Conservation (phyloP, 2,113 vertebrate species). For the Neomonachus schauinslandi region DNA sequence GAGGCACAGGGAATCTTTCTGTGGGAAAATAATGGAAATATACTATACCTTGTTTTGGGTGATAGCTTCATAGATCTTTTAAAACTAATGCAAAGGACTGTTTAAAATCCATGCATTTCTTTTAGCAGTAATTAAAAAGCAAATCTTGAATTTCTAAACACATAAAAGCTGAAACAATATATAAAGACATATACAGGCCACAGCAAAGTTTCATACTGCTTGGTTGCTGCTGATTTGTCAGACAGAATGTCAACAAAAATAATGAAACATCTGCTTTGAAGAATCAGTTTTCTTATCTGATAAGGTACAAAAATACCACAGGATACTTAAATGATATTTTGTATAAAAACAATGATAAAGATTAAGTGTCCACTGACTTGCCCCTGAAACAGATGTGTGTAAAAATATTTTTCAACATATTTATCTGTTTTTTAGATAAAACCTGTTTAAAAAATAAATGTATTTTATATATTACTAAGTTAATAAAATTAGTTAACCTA, state of each 20-base stretch:
- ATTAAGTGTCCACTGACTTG: slow-evolving; percentile 27
- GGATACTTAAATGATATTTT: slow-evolving; percentile 39
- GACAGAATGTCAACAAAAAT: slow-evolving; percentile 62
- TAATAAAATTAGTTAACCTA: neutral
- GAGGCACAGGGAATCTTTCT: neutral
- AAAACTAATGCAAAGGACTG: slow-evolving; percentile 36
- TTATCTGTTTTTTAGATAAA: neutral
- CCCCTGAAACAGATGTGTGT: neutral
- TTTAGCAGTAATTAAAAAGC: slow-evolving; percentile 73
- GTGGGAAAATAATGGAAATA: neutral
- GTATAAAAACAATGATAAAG: slow-evolving; percentile 19
- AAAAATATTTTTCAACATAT: neutral
- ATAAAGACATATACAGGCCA: neutral
- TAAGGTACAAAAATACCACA: slow-evolving; percentile 47
- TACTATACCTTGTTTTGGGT: neutral
- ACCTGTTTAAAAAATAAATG: neutral
- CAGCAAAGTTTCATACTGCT: slow-evolving; percentile 56
- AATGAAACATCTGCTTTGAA: slow-evolving; percentile 53
- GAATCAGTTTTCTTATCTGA: slow-evolving; percentile 15
- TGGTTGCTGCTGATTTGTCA: slow-evolving; percentile 60
- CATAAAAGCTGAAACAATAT: slow-evolving; percentile 38
- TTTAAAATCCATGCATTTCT: slow-evolving; percentile 68
- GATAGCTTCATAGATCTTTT: neutral
- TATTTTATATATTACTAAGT: neutral
- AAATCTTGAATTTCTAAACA: slow-evolving; percentile 77